Evolutionary conservation across 2,888 invertebrate species (phyloP).

Genomic region (Platycheirus albimanus): DNA sequence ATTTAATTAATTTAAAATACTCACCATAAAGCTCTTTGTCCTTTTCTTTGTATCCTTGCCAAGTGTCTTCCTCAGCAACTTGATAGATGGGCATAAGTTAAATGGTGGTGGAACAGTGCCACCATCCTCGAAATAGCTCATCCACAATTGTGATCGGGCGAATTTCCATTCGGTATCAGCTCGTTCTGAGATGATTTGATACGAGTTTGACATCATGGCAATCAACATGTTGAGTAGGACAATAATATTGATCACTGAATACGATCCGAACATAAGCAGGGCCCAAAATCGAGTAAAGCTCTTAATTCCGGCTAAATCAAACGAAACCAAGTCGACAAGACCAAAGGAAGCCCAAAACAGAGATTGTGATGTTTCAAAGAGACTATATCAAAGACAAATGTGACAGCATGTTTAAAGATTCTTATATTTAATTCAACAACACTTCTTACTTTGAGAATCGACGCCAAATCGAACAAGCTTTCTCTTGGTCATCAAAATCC

Average conservation of each 20-base stretch:
- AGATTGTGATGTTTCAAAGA: conserved; percentile 98
- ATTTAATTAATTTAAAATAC: too few species aligned
- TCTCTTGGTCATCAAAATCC: conserved; percentile 92
- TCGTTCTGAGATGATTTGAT: conserved; percentile 98
- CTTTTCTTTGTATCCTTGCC: conserved; percentile 82
- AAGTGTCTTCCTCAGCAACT: conserved; percentile 85
- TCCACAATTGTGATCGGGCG: conserved; percentile 97
- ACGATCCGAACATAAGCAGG: conserved; percentile 97
- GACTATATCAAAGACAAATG: conserved; percentile 84
- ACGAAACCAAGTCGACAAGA: conserved; percentile 95
- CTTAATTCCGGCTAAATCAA: conserved; percentile 97
- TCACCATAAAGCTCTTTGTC: conserved; percentile 86
- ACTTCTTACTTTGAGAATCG: conserved; percentile 90
- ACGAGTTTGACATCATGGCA: conserved; percentile 99
- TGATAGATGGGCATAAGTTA: conserved; percentile 95
- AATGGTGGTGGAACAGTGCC: conserved; percentile 97
- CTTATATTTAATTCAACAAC: conserved; percentile 3
- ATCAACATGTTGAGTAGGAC: conserved; percentile 98
- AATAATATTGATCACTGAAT: conserved; percentile 98
- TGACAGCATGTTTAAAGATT: not conserved
- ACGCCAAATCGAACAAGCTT: conserved; percentile 93
- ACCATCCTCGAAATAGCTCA: conserved; percentile 97
- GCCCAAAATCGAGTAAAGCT: conserved; percentile 98
- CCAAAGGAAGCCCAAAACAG: conserved; percentile 99
- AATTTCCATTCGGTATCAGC: conserved; percentile 99